phyloP scores from a whole-genome alignment of 2,797 vertebrate species.

The Phalanger gymnotis region DNA sequence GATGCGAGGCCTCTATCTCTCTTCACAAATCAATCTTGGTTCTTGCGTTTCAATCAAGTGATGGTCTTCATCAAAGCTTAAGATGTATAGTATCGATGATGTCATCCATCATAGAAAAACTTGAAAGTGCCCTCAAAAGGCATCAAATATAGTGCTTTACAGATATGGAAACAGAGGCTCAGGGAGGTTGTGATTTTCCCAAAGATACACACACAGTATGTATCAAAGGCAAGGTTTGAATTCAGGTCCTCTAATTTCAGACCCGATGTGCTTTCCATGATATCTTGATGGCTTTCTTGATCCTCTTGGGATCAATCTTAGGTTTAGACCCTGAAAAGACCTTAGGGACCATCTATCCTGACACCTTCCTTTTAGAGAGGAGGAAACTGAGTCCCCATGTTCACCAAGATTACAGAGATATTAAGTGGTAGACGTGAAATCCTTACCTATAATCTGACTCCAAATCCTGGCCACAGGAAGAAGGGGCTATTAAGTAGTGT shows the following conservation, averaged over 20 bases:
- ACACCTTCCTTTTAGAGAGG: neutral
- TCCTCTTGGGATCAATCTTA: neutral
- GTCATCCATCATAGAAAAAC: too few species aligned
- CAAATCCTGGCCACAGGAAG: neutral
- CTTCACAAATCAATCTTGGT: too few species aligned
- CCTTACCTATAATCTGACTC: neutral
- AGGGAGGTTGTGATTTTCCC: neutral
- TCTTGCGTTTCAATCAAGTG: too few species aligned
- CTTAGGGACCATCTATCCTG: neutral
- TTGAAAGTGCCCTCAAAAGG: too few species aligned
- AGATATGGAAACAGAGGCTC: too few species aligned
- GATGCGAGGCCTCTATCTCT: too few species aligned
- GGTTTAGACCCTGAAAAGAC: neutral
- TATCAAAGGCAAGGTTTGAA: neutral
- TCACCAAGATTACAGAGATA: neutral
- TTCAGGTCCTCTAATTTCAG: neutral
- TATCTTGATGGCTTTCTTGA: neutral
- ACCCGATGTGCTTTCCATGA: neutral
- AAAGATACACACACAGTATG: neutral
- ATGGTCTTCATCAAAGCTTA: too few species aligned
- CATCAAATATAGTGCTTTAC: too few species aligned
- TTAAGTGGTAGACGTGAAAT: neutral
- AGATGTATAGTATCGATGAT: too few species aligned
- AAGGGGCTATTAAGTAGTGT: neutral
- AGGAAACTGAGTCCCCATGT: neutral